phyloP scores from a whole-genome alignment of 2,113 vertebrate species.

The Ceyx margarethae region DNA sequence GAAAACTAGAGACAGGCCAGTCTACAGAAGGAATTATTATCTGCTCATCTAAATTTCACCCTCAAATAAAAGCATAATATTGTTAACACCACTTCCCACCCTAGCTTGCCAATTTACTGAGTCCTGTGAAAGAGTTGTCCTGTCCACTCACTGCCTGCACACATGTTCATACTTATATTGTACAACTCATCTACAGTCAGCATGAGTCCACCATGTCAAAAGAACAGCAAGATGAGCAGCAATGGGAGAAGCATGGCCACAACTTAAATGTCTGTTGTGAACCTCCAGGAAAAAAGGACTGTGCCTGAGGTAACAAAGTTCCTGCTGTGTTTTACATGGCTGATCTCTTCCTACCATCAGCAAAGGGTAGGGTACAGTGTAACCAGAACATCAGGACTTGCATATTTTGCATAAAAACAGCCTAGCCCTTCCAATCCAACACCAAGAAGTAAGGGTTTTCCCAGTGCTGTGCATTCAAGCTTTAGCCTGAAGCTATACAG shows the following conservation, averaged over 20 bases:
- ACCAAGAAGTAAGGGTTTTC: not conserved
- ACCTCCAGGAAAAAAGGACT: not conserved
- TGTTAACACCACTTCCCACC: not conserved
- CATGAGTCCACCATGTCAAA: not conserved
- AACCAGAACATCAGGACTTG: not conserved
- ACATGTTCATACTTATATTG: not conserved
- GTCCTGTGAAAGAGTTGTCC: not conserved
- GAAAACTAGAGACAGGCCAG: not conserved
- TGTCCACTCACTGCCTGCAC: not conserved
- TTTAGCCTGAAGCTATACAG: not conserved
- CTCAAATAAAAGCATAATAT: not conserved
- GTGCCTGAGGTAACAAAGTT: fast-evolving
- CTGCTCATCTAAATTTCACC: not conserved
- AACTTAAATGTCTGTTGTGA: not conserved
- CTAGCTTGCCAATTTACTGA: not conserved
- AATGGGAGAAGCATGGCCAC: not conserved
- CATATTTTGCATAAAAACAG: not conserved
- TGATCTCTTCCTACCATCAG: not conserved
- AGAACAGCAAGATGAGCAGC: not conserved
- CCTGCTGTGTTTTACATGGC: fast-evolving
- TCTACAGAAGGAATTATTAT: not conserved
- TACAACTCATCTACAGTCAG: not conserved
- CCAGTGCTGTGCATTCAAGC: not conserved
- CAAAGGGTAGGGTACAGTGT: not conserved
- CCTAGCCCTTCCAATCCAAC: not conserved